Base-by-base conservation (phyloP, 1,140 invertebrate genomes). In the Ceratoteleas bidentatus region DNA sequence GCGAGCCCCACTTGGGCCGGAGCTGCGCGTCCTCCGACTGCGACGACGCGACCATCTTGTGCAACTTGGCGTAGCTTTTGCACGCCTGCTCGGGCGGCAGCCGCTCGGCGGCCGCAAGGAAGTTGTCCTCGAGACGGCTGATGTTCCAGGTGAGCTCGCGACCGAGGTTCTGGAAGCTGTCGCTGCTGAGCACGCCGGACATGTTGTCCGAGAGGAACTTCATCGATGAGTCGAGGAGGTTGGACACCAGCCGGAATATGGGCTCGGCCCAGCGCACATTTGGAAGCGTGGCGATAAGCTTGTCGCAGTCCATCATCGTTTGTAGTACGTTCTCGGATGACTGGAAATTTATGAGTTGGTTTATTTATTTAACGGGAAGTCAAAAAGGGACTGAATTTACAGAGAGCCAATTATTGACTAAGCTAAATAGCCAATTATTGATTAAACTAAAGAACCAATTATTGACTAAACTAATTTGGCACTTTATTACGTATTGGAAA, bases 191-290 rank as follows among this genome's bases (percentile, higher is more conserved):
- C 1, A 96, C 91, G 36, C 92, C 90, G 38, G 93, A 92, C 81
- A 95, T 95, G 89, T 95, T 95, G 53, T 94, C 93, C 0, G 93
- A 92, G 38, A 94, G 90, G 83, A 92, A 95, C 83, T 93, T 92
- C 76, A 95, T 92, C 36, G 93, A 94, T 0, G 94, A 92, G 72
- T 95, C 94, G 10, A 95, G 85, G 2, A 96, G 92, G 86, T 94
- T 94, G 3, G 94, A 93, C 6, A 94, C 94, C 60, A 95, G 88
- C 76, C 93, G 92, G 76, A 94, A 93, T 33, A 96, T 93, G 13
- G 94, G 93, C 58, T 95, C 94, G 6, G 95, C 94, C 95, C 95
- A 96, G 56, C 95, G 93, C 11, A 95, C 93, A 79, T 93, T 93
- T 5, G 95, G 94, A 32, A 96, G 87, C 15, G 94, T 94, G 14